Conservation (phyloP, 2,797 vertebrate genomes). For the Neosilurus hyrtlii region DNA sequence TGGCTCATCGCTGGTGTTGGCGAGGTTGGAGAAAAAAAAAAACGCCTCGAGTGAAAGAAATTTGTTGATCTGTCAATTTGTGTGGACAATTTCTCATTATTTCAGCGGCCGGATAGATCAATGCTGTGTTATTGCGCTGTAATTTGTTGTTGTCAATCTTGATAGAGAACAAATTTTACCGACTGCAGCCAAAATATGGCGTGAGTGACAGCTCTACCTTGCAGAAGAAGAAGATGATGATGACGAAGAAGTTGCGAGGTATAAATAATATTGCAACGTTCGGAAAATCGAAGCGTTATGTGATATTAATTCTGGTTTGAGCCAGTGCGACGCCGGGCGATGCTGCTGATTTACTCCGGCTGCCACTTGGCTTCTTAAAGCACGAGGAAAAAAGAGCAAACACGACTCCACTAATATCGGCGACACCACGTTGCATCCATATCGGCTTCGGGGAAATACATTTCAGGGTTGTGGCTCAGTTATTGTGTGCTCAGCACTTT, state of each 20-base stretch:
- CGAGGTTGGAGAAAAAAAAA: neutral
- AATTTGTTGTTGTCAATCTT: conserved; percentile 47
- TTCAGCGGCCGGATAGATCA: conserved; percentile 53
- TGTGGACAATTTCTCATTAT: conserved; percentile 38
- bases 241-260: neutral
- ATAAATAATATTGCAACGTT: conserved; percentile 40
- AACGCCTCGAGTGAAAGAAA: conserved; percentile 10
- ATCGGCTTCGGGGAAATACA: conserved; percentile 18
- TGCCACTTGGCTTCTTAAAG: conserved; percentile 36
- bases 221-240: neutral
- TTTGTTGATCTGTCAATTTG: conserved; percentile 43
- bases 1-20: neutral
- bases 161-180: conserved; percentile 32
- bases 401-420: neutral
- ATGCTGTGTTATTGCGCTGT: conserved; percentile 47
- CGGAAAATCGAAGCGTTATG: conserved; percentile 38
- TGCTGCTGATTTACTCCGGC: conserved; percentile 39
- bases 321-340: conserved; percentile 30
- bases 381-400: conserved; percentile 10
- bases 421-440: neutral
- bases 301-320: conserved; percentile 51
- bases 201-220: conserved; percentile 20
- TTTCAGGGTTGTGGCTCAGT: conserved; percentile 31
- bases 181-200: conserved; percentile 23
- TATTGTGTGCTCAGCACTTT: conserved; percentile 43